Base-by-base conservation (phyloP, 2,888 invertebrate species). In the Tinea semifulvella region DNA sequence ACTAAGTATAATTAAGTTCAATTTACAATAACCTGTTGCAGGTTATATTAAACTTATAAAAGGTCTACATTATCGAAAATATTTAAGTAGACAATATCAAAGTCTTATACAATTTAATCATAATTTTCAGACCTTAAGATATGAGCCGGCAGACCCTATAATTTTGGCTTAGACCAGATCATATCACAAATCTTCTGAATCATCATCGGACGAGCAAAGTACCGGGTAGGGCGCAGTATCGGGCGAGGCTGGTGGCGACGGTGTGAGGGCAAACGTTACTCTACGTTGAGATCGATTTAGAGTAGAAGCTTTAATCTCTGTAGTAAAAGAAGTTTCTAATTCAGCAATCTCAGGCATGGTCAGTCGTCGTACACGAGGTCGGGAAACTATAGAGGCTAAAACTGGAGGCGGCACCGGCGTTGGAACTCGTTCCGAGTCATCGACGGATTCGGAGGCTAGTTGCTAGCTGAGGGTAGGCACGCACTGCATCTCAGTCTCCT, bases 401-500 rank as follows among this genome's bases (percentile, higher is more conserved):
- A 38, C 11, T 18, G 43, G 48, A 44, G 47, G 48, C 39, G 47
- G 50, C 17, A 54, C 56, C 43, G 65, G 62, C 47, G 63, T 49
- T 16, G 47, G 52, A 48, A 61, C 67, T 50, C 62, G 63, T 56
- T 75, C 1, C 64, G 20, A n/a, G 13, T 8, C 14, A 3, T 13
- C 40, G 13, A 16, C 40, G 22, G 22, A 10, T 2, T 48, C 25
- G 65, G 65, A 28, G 68, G 53, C 43, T 68, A 66, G 54, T 65
- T 69, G 4, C 77, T 75, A 25, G 75, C 68, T 69, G 56, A 75
- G 76, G 44, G 76, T 74, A 2, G 77, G 71, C 26, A 79, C 73
- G 48, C 59, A 68, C 17, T 69, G 68, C 19, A 70, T 52, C 51
- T 76, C 71, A 0, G 69, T 63, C 31, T 63, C 65, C 1, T 62